Conservation (phyloP, 1,140 invertebrate genomes). For the Calliopsis andreniformis region DNA sequence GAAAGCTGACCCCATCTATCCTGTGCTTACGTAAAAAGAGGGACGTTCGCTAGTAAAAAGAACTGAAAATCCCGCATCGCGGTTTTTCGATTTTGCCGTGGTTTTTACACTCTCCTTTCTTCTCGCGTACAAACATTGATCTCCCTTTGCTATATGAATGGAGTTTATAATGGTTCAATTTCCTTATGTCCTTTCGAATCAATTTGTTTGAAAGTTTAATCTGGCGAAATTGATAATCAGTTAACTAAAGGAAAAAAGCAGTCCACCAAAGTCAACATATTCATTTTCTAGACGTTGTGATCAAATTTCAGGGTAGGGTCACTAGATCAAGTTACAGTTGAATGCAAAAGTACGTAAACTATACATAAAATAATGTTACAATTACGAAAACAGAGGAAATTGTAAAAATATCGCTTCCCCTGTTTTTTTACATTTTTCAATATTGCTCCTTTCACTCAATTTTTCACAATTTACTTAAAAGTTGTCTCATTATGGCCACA, state of each 20-base stretch:
- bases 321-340: too few species aligned
- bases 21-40: conserved; percentile 56
- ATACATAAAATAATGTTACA: too few species aligned
- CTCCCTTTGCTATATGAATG: neutral
- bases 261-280: too few species aligned
- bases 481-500: too few species aligned
- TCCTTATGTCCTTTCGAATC: conserved; percentile 18
- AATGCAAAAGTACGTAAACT: too few species aligned
- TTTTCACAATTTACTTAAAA: too few species aligned
- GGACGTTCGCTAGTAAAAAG: conserved; percentile 65
- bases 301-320: too few species aligned
- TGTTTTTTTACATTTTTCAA: too few species aligned
- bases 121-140: conserved; percentile 1
- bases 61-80: conserved; percentile 74
- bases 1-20: conserved; percentile 74
- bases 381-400: too few species aligned
- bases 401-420: too few species aligned
- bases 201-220: conserved; percentile 14
- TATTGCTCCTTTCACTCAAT: too few species aligned
- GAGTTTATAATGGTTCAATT: conserved; percentile 4
- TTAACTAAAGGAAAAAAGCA: neutral
- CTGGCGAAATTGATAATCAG: neutral
- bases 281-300: too few species aligned
- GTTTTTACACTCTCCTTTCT: conserved; percentile 51
- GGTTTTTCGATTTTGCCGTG: conserved; percentile 74